Evolutionary conservation across 2,888 invertebrate genomes (phyloP).

Genomic region (Chydorus sphaericus): DNA sequence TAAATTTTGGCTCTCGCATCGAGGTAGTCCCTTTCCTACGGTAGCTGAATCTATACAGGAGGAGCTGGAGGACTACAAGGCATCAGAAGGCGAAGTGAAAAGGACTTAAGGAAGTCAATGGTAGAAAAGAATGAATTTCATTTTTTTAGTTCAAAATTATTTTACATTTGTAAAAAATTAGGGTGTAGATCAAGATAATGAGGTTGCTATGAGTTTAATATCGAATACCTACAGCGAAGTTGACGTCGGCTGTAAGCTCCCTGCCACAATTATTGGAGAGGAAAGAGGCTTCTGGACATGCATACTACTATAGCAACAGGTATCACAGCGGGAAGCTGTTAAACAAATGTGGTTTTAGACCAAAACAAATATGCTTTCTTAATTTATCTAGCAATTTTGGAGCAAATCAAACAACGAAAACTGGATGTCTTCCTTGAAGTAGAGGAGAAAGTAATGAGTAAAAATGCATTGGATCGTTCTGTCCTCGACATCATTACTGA

Average conservation of each 20-base stretch:
- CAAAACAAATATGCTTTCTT: neutral
- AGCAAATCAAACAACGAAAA: conserved; percentile 71
- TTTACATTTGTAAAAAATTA: conserved; percentile 19
- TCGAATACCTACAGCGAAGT: conserved; percentile 81
- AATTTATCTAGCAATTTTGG: conserved; percentile 46
- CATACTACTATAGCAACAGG: conserved; percentile 96
- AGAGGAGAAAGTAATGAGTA: conserved; percentile 95
- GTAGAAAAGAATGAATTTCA: conserved; percentile 25
- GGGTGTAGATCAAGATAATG: conserved; percentile 75
- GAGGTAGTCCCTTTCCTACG: conserved; percentile 71
- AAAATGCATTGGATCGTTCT: conserved; percentile 59
- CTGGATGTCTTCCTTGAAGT: conserved; percentile 93
- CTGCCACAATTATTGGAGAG: conserved; percentile 92
- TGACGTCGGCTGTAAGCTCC: conserved; percentile 89
- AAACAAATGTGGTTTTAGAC: neutral
- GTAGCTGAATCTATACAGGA: conserved; percentile 99
- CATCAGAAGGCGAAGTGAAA: conserved; percentile 93
- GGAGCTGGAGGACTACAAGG: conserved; percentile 84
- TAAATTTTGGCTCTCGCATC: conserved; percentile 83
- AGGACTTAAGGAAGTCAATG: conserved; percentile 88
- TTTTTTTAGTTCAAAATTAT: no score
- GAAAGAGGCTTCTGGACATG: conserved; percentile 93
- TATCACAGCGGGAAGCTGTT: conserved; percentile 23
- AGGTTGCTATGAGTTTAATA: conserved; percentile 60
- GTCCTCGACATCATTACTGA: conserved; percentile 77